Evolutionary conservation across 2,888 invertebrate species (phyloP), one percentile per base, ranked within the genome.

Genomic region (Gymnocheta viridis): DNA sequence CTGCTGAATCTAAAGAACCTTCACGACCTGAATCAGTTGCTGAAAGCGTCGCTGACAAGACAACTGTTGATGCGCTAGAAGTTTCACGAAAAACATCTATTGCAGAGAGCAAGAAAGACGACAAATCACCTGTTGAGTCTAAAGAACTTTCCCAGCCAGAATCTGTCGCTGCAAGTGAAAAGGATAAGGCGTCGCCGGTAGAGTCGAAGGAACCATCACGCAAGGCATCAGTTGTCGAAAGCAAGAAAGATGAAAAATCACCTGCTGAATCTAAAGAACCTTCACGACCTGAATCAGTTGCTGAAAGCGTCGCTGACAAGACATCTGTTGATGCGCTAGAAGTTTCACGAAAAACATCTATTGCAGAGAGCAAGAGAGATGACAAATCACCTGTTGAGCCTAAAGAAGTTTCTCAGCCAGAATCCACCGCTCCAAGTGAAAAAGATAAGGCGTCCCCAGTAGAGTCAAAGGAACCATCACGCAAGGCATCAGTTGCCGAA

Each of bases 51-150:
- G 2, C 3, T 86, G 86, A 47, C 81, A 56, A 60, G n/a, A 66
- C 17, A 0, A 82, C 74, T 0, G 79, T 84, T 2, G 80, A 38
- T 38, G 82, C 82, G 14, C n/a, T n/a, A 14, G 14, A n/a, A n/a
- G n/a, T n/a, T 14, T 41, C 41, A 3, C 41, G 41, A 2, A 41
- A 41, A 14, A 41, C 41, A 4, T 41, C 91, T 1, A 85, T 80
- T 1, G 82, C 56, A 2, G 83, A 85, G 9, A 88, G 88, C 4
- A 85, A 82, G 6, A 86, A 80, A 29, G 86, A 82, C 12, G 85
- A 82, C 0, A 87, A 83, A 72, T 87, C 85, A 14, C 74, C 85
- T 12, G 81, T 14, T 0, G 82, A 67, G 1, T 81, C 85, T 2
- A 87, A 88, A 58, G 80, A 84, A 38, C 54, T 80, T 14, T 82